phyloP scores from a whole-genome alignment of 2,113 vertebrate species.

The Lophochroa leadbeateri region DNA sequence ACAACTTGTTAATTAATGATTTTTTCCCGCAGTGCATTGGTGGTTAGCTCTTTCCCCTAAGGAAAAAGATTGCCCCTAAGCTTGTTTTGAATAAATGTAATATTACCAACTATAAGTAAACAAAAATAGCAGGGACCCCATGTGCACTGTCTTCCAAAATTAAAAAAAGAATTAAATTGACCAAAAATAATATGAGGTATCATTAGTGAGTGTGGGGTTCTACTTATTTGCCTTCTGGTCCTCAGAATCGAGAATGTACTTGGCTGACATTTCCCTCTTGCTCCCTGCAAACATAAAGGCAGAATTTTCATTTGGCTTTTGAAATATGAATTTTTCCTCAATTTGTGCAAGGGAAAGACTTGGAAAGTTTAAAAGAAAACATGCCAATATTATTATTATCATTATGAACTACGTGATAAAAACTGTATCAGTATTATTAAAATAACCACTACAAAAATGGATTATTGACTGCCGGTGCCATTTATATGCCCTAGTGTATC shows the following conservation, averaged over 20 bases:
- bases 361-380: neutral
- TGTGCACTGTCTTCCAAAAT: neutral
- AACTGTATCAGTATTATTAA: neutral
- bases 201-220: neutral
- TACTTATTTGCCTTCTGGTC: neutral
- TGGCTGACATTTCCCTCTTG: neutral
- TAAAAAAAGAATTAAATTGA: neutral
- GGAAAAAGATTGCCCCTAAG: neutral
- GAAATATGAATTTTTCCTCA: neutral
- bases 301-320: neutral
- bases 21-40: neutral
- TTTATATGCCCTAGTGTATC: neutral
- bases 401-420: neutral
- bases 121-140: neutral
- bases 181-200: neutral
- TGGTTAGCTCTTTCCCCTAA: neutral
- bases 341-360: neutral
- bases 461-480: neutral
- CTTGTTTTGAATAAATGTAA: neutral
- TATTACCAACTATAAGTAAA: neutral
- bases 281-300: neutral
- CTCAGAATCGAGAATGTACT: neutral
- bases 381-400: neutral
- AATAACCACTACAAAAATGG: neutral
- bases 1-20: neutral